These are phyloP conservation scores for Hanleya hanleyi DNA, from an alignment of 2,888 invertebrate genomes.

Conservation along the genomic window DNA sequence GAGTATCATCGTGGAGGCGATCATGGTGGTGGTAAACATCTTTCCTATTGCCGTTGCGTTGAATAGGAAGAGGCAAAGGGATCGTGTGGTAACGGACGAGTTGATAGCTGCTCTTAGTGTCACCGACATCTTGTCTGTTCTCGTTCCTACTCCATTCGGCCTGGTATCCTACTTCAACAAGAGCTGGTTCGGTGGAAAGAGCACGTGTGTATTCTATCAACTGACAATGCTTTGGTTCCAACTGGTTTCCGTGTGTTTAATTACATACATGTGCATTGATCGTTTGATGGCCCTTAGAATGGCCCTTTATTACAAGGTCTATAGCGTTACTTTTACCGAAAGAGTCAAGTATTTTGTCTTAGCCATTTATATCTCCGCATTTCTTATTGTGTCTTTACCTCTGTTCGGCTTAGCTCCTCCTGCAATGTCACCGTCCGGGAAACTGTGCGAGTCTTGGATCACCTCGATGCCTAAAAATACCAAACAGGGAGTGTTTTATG, in stretches of 20 bases:
- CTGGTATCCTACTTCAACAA: constrained; percentile 53
- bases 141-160: constrained; percentile 56
- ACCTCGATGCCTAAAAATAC: constrained; percentile 35
- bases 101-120: constrained; percentile 52
- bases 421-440: constrained; percentile 31
- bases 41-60: constrained; percentile 49
- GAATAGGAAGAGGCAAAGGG: constrained; percentile 40
- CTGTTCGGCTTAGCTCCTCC: constrained; percentile 54
- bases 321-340: constrained; percentile 14
- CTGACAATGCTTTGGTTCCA: constrained; percentile 53
- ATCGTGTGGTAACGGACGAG: constrained; percentile 51
- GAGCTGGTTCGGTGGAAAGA: constrained; percentile 56
- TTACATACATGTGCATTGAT: constrained; percentile 54
- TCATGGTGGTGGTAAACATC: constrained; percentile 51
- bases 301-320: constrained; percentile 26
- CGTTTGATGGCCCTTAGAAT: constrained; percentile 31
- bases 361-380: constrained; percentile 39
- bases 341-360: constrained; percentile 41
- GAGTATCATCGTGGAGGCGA: constrained; percentile 48
- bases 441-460: constrained; percentile 53
- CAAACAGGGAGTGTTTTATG: constrained; percentile 44
- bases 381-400: constrained; percentile 49
- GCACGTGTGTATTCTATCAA: constrained; percentile 56
- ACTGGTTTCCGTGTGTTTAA: constrained; percentile 46
- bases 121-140: constrained; percentile 54